Percentiles rank a stretch among this genome's conserved stretches.
phyloP scores from a whole-genome alignment of 2,797 vertebrate species.

The Tokudaia tokunoshimensis region DNA sequence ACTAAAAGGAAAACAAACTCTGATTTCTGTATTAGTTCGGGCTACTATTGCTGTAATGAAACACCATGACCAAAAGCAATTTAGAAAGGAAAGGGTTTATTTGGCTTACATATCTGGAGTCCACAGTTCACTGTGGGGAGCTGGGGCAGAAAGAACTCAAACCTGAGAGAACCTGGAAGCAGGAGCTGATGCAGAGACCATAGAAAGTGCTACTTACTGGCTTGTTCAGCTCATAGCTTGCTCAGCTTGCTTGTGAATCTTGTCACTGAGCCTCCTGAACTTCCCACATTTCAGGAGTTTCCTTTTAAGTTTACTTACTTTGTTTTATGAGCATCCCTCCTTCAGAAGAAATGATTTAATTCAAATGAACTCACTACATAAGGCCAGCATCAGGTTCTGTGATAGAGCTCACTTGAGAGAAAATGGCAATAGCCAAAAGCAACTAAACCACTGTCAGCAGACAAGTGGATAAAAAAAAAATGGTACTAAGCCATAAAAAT shows the following conservation, averaged over 20 bases:
- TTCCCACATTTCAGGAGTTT: neutral
- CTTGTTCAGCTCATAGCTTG: neutral
- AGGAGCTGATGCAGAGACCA: neutral
- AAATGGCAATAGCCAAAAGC: neutral
- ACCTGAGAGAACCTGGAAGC: neutral
- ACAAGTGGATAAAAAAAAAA: neutral
- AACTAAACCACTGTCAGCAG: neutral
- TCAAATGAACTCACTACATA: neutral
- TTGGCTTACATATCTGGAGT: neutral
- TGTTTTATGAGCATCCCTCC: neutral
- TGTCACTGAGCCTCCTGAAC: neutral
- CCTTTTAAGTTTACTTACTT: neutral
- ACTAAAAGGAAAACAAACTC: neutral
- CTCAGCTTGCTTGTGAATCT: neutral
- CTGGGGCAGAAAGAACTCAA: neutral
- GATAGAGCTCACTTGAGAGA: neutral
- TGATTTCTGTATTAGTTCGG: neutral
- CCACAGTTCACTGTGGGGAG: neutral
- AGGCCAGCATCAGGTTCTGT: neutral
- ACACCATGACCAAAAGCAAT: neutral
- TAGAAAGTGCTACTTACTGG: neutral
- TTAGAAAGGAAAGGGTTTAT: neutral
- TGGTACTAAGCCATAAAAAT: neutral
- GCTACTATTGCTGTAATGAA: neutral
- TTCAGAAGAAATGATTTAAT: neutral